Percentiles rank a stretch among this genome's conserved stretches.
Evolutionary conservation across 2,888 invertebrate species (phyloP).

Genomic region (Apodemia mormo): DNA sequence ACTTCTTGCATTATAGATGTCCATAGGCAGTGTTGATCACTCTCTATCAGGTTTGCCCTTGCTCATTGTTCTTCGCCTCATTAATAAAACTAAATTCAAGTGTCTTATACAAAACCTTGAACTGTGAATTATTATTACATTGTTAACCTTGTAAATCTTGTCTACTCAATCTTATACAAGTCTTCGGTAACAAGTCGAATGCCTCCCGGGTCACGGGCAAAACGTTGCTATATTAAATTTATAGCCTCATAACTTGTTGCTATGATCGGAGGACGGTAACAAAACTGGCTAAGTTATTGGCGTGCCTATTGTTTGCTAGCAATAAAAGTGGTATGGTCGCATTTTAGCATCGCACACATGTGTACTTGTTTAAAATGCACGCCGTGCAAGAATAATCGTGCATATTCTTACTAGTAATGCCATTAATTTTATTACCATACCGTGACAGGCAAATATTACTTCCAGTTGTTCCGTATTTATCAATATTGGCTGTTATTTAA

Average conservation of each 20-base stretch:
- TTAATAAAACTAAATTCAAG: too few relatives aligned
- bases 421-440: constrained; percentile 40
- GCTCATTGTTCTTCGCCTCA: too few relatives aligned
- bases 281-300: constrained; percentile 58
- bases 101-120: too few relatives aligned
- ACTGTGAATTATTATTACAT: not conserved
- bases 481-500: not conserved
- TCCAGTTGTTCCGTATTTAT: constrained; percentile 13
- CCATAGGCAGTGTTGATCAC: too few relatives aligned
- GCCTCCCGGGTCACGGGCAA: constrained; percentile 68
- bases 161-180: not conserved
- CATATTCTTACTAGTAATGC: constrained; percentile 29
- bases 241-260: constrained; percentile 75
- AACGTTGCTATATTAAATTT: constrained; percentile 73
- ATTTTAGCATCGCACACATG: constrained; percentile 24
- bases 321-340: constrained; percentile 63
- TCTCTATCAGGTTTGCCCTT: too few relatives aligned
- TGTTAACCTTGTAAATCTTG: too few relatives aligned
- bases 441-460: constrained; percentile 26
- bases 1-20: too few relatives aligned
- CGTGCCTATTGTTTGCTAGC: constrained; percentile 73
- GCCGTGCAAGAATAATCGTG: constrained; percentile 45
- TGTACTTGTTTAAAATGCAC: constrained; percentile 60
- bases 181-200: constrained; percentile 40
- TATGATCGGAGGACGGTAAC: constrained; percentile 66